Conservation (phyloP, 2,113 vertebrate species). For the Asarcornis scutulata region DNA sequence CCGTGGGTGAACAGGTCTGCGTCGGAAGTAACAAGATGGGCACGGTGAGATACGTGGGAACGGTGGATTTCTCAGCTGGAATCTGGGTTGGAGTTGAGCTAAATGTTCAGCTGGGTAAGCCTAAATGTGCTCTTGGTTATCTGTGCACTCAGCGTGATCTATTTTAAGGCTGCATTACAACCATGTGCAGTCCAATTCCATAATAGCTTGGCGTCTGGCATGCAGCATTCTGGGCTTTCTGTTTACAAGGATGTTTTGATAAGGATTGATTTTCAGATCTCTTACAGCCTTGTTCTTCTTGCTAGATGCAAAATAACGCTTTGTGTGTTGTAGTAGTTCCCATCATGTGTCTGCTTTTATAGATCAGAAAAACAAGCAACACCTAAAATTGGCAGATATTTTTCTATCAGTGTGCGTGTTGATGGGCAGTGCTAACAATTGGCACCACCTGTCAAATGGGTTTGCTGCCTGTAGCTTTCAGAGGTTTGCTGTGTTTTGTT, state of each 20-base stretch:
- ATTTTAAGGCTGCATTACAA: background rate
- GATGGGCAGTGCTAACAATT: background rate
- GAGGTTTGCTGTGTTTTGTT: background rate
- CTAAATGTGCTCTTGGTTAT: background rate
- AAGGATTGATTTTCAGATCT: background rate
- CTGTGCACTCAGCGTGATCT: accelerated
- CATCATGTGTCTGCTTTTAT: accelerated
- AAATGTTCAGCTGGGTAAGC: conserved; percentile 83
- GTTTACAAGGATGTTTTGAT: background rate
- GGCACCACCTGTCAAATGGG: background rate
- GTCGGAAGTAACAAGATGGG: conserved; percentile 81
- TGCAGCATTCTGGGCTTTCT: background rate
- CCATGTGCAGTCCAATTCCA: background rate
- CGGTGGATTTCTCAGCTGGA: conserved; percentile 86
- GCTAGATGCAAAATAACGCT: background rate
- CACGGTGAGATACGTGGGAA: conserved; percentile 81
- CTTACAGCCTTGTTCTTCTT: background rate
- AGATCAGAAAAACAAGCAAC: background rate
- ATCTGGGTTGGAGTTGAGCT: conserved; percentile 87
- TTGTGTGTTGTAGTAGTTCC: background rate
- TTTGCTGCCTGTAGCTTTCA: background rate
- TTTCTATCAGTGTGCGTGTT: background rate
- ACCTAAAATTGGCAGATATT: background rate
- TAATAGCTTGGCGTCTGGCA: background rate
- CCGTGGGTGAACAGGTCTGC: conserved; percentile 82